Evolutionary conservation across 1,140 invertebrate species (phyloP).

Genomic region (Drosophila subpulchrella): DNA sequence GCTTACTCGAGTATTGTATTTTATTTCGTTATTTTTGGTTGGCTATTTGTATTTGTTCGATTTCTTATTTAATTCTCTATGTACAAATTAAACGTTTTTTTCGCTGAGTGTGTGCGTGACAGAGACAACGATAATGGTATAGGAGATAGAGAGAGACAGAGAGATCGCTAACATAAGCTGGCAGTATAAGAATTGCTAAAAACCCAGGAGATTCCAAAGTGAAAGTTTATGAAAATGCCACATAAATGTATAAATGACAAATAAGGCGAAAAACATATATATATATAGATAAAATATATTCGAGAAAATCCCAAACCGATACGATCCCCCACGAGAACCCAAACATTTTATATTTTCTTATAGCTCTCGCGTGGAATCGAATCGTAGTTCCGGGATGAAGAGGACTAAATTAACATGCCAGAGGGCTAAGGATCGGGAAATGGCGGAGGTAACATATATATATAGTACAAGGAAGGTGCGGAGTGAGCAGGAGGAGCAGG

Average conservation of each 20-base stretch:
- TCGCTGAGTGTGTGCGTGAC: constrained; percentile 13
- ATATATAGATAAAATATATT: constrained; percentile 3
- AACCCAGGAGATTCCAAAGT: constrained; percentile 4
- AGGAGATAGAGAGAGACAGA: background rate
- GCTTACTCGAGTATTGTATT: constrained; percentile 28
- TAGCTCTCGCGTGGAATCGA: background rate
- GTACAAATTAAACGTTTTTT: constrained; percentile 25
- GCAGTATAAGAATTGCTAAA: background rate
- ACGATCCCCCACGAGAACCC: background rate
- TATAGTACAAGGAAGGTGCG: constrained; percentile 29
- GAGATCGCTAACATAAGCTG: constrained; percentile 3
- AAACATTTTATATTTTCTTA: constrained; percentile 6
- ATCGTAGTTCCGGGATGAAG: background rate
- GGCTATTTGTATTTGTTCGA: constrained; percentile 12
- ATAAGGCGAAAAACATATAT: background rate
- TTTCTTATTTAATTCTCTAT: constrained; percentile 10
- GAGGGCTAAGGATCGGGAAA: background rate
- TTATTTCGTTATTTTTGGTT: constrained; percentile 9
- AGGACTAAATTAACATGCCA: constrained; percentile 14
- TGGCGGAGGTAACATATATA: constrained; percentile 14
- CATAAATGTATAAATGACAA: background rate
- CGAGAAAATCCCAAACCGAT: background rate
- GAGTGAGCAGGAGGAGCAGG: constrained; percentile 19
- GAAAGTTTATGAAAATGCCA: constrained; percentile 10
- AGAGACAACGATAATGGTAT: background rate